Evolutionary conservation across 2,113 vertebrate species (phyloP).

Genomic region (Paradisaea rubra): DNA sequence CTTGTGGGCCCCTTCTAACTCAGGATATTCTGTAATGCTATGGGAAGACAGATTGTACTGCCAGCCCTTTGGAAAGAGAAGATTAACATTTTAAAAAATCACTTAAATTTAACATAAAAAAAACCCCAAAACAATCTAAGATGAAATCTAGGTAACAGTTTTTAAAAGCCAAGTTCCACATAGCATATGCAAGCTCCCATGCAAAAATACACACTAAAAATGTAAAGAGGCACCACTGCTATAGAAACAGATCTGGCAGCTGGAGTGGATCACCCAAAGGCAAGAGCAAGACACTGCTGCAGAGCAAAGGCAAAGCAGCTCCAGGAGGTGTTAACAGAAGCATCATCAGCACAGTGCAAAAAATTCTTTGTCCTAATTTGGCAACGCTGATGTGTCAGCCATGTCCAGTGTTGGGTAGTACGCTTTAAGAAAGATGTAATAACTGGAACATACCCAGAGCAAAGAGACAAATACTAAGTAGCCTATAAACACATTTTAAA

Average conservation of each 20-base stretch:
- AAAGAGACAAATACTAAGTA: background rate
- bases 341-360: background rate
- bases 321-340: background rate
- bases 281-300: background rate
- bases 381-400: background rate
- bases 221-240: background rate
- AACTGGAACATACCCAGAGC: background rate
- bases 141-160: background rate
- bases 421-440: background rate
- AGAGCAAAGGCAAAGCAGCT: background rate
- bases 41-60: background rate
- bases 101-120: background rate
- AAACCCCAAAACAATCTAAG: background rate
- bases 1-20: background rate
- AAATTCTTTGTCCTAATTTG: slow-evolving; percentile 34
- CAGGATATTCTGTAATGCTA: background rate
- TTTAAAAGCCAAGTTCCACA: background rate
- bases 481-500: background rate
- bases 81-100: background rate
- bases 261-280: background rate
- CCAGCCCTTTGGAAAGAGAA: background rate
- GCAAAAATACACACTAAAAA: background rate
- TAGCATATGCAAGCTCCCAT: background rate
- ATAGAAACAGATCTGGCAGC: background rate
- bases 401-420: background rate